Conservation (phyloP, 2,888 invertebrate genomes). For the Sminthurides aquaticus region DNA sequence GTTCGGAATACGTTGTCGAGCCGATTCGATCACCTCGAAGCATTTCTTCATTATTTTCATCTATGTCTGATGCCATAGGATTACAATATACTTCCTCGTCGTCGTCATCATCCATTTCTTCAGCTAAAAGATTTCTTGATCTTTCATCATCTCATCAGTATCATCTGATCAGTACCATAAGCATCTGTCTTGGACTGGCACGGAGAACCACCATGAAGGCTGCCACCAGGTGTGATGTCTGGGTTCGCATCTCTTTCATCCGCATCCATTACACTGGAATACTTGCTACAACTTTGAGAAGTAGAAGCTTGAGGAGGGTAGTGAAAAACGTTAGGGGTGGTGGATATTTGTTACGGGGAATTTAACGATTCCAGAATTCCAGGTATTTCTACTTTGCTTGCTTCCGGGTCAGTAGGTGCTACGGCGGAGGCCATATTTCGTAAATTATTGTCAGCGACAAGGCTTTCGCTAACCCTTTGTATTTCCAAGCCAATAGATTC, state of each 20-base stretch:
- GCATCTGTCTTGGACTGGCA: conserved; percentile 8
- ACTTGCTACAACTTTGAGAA: not conserved
- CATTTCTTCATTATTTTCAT: conserved; percentile 27
- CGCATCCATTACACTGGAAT: not conserved
- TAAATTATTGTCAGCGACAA: not conserved
- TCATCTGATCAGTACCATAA: not conserved
- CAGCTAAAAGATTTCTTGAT: conserved; percentile 3
- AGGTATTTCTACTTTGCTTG: too few relatives aligned
- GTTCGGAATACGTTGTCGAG: conserved; percentile 68
- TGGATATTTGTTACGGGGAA: not conserved
- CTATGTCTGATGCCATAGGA: conserved; percentile 36
- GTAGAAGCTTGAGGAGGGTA: not conserved
- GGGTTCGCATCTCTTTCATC: not conserved
- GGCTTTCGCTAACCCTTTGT: not conserved
- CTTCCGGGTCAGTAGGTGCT: too few relatives aligned
- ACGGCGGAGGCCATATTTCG: too few relatives aligned
- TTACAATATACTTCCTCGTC: conserved; percentile 37
- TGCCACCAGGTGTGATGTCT: not conserved
- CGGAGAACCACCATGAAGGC: not conserved
- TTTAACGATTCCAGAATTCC: not conserved
- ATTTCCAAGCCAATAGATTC: not conserved
- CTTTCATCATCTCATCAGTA: not conserved
- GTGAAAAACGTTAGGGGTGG: not conserved
- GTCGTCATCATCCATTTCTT: too few relatives aligned
- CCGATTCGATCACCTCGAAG: conserved; percentile 66